phyloP scores from a whole-genome alignment of 2,888 invertebrate species.

The Apodemia mormo region DNA sequence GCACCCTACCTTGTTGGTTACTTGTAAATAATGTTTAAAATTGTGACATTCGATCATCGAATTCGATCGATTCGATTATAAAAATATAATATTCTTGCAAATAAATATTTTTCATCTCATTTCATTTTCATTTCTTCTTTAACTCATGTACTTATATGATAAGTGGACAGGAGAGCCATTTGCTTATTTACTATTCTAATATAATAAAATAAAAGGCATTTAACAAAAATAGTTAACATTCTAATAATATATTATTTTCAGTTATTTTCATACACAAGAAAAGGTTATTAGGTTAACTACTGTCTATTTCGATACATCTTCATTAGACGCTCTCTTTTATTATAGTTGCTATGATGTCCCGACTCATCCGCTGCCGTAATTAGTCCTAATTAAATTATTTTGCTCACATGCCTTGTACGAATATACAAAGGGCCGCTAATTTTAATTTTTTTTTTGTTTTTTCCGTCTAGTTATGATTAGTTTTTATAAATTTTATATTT shows the following conservation, averaged over 20 bases:
- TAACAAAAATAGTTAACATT: neutral
- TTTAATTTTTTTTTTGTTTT: neutral
- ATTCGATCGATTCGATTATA: no score
- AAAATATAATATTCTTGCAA: no score
- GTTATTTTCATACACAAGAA: neutral
- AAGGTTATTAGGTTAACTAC: constrained; percentile 17
- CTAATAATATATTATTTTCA: neutral
- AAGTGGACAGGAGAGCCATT: no score
- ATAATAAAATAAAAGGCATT: neutral
- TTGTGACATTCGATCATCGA: no score
- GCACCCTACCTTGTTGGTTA: no score
- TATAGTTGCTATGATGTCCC: constrained; percentile 6
- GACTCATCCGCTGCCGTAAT: constrained; percentile 16
- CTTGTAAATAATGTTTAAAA: no score
- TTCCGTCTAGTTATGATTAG: no score
- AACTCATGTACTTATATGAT: no score
- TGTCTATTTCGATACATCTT: constrained; percentile 10
- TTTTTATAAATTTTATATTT: no score
- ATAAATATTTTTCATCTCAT: no score
- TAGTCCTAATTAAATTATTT: constrained; percentile 15
- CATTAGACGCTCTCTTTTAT: constrained; percentile 9
- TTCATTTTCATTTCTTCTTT: no score
- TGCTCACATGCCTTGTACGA: neutral
- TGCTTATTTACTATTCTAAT: no score
- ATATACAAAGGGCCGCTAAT: constrained; percentile 3